phyloP scores from a whole-genome alignment of 2,888 invertebrate genomes.

The Neria commutata region DNA sequence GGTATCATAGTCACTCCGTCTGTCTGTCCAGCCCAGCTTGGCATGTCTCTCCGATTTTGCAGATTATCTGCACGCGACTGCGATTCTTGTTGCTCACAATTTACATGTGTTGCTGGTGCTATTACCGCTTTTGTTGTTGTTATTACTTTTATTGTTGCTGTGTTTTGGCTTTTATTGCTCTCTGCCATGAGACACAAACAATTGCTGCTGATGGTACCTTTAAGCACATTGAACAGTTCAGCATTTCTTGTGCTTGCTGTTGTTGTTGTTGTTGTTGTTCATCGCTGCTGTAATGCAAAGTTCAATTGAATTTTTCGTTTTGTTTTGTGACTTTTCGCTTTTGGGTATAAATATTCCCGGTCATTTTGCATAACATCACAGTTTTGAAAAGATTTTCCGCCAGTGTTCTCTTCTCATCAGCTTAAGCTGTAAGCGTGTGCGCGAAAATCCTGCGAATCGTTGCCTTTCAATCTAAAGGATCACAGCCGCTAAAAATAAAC shows the following conservation, averaged over 20 bases:
- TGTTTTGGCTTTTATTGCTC: background rate
- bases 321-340: background rate
- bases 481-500: too few species aligned
- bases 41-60: too few species aligned
- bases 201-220: slow-evolving; percentile 2
- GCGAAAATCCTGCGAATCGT: too few species aligned
- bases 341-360: slow-evolving; percentile 3
- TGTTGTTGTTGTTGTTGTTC: background rate
- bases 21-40: background rate
- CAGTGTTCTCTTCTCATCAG: background rate
- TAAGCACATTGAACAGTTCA: background rate
- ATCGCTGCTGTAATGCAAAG: background rate
- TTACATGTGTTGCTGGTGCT: slow-evolving; percentile 4
- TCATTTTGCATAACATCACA: background rate
- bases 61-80: background rate
- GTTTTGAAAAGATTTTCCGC: background rate
- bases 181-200: background rate
- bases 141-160: background rate
- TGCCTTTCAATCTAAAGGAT: background rate
- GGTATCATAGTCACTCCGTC: background rate
- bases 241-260: background rate
- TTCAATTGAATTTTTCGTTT: slow-evolving; percentile 1
- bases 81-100: background rate
- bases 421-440: too few species aligned
- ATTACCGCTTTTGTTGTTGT: background rate